phyloP scores from a whole-genome alignment of 2,113 vertebrate species.

The Gadus chalcogrammus region DNA sequence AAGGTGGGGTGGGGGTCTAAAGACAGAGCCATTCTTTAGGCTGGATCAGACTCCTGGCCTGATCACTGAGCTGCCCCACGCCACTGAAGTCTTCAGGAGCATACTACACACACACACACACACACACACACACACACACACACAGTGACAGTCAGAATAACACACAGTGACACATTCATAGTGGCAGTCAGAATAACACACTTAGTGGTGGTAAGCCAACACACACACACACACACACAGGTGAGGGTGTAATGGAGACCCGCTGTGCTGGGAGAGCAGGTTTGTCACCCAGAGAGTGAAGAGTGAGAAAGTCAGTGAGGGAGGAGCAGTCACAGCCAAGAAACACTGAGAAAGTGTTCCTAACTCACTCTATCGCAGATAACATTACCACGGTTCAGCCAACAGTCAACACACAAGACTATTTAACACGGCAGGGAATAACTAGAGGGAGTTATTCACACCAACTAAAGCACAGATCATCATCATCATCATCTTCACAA shows the following conservation, averaged over 20 bases:
- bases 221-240: conserved; percentile 17
- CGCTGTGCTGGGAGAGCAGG: conserved; percentile 19
- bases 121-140: conserved; percentile 77
- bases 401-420: conserved; percentile 37
- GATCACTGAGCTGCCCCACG: conserved; percentile 91
- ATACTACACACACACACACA: conserved; percentile 86
- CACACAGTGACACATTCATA: too few relatives aligned
- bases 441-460: too few relatives aligned
- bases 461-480: too few relatives aligned
- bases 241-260: conserved; percentile 8
- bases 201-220: too few relatives aligned
- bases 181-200: conserved; percentile 22
- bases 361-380: conserved; percentile 18
- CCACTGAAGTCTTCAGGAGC: conserved; percentile 91
- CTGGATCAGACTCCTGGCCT: conserved; percentile 92
- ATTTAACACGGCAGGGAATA: background rate
- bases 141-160: conserved; percentile 48
- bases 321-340: conserved; percentile 25
- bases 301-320: conserved; percentile 1
- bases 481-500: too few relatives aligned
- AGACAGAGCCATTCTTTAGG: conserved; percentile 99
- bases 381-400: conserved; percentile 54
- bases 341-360: conserved; percentile 7
- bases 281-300: conserved; percentile 36
- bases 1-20: conserved; percentile 69